Evolutionary conservation across 2,113 vertebrate species (phyloP), one percentile per base, ranked within the genome.

Genomic region (Triplophysa rosa): DNA sequence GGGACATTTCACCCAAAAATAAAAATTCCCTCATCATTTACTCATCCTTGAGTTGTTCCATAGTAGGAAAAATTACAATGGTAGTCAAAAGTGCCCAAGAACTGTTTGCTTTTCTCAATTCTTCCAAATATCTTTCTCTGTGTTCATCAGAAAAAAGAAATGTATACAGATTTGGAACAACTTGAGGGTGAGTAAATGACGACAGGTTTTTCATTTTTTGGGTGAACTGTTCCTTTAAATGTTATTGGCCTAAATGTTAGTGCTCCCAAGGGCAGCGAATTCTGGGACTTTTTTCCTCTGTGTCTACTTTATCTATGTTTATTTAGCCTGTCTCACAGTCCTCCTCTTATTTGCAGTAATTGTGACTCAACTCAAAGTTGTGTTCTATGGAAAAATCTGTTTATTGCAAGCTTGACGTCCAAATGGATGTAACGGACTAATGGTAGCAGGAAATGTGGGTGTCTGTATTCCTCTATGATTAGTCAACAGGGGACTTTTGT

Each of bases 401-500:
- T 63, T 80, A 77, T 67, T 52, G 24, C 66, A 64, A 72, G 45
- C 78, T 40, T 66, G 61, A 52, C 49, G 37, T 61, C 65, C 58
- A 45, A 62, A 63, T 79, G 63, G 56, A 29, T 23, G 62, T 67
- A 24, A 68, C 4, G 29, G 29, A 29, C 29, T 29, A 29, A 29
- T 63, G 21, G 64, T 23, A 45, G 61, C 21, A 77, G 72, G 52
- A 52, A 23, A 4, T 19, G 59, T 29, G 24, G 21, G 64, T 16
- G 67, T 67, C 8, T 83, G 29, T 49, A 49, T 80, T 56, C 19
- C 61, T 77, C 23, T 24, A 29, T 26, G 47, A 76, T 80, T 71
- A 71, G 6, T 77, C 78, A 77, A 59, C n/a, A 42, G 72, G 62
- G 33, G 61, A 54, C 58, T 76, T 59, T 61, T 21, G 80, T 66